Conservation (phyloP, 2,888 invertebrate species). For the Allacma fusca region DNA sequence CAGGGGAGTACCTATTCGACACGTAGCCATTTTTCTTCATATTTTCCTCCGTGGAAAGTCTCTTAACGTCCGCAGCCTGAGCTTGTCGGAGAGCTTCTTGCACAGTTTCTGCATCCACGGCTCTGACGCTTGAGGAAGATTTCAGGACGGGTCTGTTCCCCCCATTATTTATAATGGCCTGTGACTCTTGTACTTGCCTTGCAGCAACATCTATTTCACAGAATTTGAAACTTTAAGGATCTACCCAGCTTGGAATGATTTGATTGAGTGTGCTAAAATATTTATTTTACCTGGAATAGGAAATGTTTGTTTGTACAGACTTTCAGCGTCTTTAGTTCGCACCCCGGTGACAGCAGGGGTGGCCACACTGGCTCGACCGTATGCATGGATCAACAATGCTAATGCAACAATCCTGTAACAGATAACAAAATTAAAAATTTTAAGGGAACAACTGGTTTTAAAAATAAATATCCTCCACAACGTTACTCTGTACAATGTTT, state of each 20-base stretch:
- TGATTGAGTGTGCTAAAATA: background rate
- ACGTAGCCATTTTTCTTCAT: conserved; percentile 26
- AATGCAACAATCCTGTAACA: conserved; percentile 25
- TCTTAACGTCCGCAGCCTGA: background rate
- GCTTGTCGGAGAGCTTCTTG: conserved; percentile 26
- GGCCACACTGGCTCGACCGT: background rate
- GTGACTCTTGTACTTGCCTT: background rate
- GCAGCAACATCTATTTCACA: conserved; percentile 13
- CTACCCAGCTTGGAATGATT: too few relatives aligned
- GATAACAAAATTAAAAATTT: too few relatives aligned
- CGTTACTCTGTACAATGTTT: too few relatives aligned
- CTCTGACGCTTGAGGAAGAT: background rate
- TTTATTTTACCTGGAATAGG: conserved; percentile 37
- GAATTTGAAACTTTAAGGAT: too few relatives aligned
- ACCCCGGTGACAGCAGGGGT: conserved; percentile 13
- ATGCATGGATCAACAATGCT: conserved; percentile 19
- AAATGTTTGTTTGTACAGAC: conserved; percentile 13
- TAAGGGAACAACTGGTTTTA: too few relatives aligned
- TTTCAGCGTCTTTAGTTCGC: conserved; percentile 27
- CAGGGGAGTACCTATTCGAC: conserved; percentile 14
- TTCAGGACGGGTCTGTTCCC: background rate
- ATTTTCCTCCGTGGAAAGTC: conserved; percentile 10
- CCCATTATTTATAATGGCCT: too few relatives aligned
- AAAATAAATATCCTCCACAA: too few relatives aligned
- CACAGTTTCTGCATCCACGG: background rate